Conservation (phyloP, 1,140 invertebrate species). For the Aphaenogaster ashmeadi region DNA sequence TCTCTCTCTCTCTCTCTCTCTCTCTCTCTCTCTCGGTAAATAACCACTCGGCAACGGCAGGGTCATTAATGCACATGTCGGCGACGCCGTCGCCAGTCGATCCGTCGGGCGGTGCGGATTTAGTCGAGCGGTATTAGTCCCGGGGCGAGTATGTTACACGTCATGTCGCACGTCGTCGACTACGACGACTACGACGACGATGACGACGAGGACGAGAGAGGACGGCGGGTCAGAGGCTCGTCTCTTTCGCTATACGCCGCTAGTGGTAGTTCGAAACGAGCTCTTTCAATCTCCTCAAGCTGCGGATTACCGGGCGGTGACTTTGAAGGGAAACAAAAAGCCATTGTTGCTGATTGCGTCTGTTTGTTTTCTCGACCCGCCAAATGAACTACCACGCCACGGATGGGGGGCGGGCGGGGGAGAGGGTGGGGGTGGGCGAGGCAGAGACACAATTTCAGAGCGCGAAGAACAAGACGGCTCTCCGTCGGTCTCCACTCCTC, state of each 20-base stretch:
- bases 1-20: not conserved
- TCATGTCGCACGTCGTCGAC: conserved; percentile 3
- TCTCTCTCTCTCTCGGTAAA: not conserved
- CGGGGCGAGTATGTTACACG: not conserved
- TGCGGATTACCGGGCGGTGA: conserved; percentile 56
- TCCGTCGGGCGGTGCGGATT: conserved; percentile 5
- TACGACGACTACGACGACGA: not conserved
- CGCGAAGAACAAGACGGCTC: conserved; percentile 31
- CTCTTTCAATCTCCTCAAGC: conserved; percentile 61
- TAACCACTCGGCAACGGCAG: not conserved
- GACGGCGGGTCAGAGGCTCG: conserved; percentile 1
- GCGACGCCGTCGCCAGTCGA: conserved; percentile 14
- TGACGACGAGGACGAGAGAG: not conserved
- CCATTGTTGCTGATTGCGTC: conserved; percentile 64
- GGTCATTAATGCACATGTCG: conserved; percentile 22
- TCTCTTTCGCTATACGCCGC: conserved; percentile 1
- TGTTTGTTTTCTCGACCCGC: conserved; percentile 60
- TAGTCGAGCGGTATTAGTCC: conserved; percentile 28
- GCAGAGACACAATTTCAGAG: conserved; percentile 40
- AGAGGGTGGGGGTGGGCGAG: not conserved
- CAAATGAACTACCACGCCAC: conserved; percentile 57
- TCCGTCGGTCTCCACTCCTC: not conserved
- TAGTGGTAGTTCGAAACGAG: conserved; percentile 43
- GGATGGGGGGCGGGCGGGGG: not conserved
- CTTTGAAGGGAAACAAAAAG: conserved; percentile 57